Base-by-base conservation (phyloP, 2,113 vertebrate genomes). In the Ictidomys tridecemlineatus region DNA sequence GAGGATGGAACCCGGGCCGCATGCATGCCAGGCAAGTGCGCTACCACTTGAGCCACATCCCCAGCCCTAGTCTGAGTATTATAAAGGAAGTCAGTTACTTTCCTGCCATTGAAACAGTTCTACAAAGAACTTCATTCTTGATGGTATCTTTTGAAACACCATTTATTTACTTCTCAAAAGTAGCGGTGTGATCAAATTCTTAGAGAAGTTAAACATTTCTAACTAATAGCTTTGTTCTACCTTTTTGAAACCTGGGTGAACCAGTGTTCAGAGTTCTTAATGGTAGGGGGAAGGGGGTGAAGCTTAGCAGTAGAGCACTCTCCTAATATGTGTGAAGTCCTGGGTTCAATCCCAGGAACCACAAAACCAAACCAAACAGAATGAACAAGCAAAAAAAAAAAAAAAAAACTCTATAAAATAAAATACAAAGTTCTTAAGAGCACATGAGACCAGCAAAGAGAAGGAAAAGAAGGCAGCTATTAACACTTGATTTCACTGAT, bases 71-170 rank as follows among this genome's bases (percentile, higher is more conserved):
- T 63, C 5, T 61, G 26, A 65, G 2, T 82, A 34, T 87, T 26
- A 91, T 80, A 74, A 93, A 83, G 92, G 58, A 82, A 89, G 28
- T 28, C 83, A 82, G 0, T 89, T 93, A 45, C 24, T 76, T 96
- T 94, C 56, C 22, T 95, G 17, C 32, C 85, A 56, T 37, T 39
- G 63, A 94, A 83, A 78, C 11, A 92, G 34, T 82, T 94, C 85
- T 83, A 42, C 32, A 92, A 76, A 86, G 69, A 93, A 65, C 12
- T 65, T 90, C 20, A 30, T 76, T 63, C 34, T 39, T 79, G 86
- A 82, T 42, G 34, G 14, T 24, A 63, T 78, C 63, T 86, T 97
- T 85, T 77, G n/a, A 96, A 92, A 82, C 80, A 73, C n/a, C 42
- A 48, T 28, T 85, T 63, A 48, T 34, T 16, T 0, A 8, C 16